A percentile compares a stretch with the other conserved stretches of the same genome.
Conservation (phyloP, 2,888 invertebrate genomes). For the Bellardia pandia region DNA sequence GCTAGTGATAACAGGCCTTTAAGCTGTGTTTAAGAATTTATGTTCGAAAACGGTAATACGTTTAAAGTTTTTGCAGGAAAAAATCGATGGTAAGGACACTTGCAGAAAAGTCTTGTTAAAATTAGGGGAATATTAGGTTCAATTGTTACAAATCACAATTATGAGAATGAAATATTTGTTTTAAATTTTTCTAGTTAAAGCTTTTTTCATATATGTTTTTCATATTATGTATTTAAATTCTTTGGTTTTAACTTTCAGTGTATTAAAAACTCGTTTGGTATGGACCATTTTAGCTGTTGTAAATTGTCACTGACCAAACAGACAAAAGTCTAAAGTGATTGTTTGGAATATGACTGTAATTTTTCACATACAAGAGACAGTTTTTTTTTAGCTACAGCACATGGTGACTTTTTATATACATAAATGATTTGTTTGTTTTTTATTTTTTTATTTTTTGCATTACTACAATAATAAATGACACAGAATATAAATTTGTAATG, state of each 20-base stretch:
- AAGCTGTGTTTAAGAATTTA: slow-evolving; percentile 47
- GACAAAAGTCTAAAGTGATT: slow-evolving; percentile 24
- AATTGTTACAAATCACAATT: no score
- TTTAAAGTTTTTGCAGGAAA: background rate
- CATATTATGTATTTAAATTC: no score
- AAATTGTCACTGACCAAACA: background rate
- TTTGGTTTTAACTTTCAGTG: background rate
- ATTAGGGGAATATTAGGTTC: no score
- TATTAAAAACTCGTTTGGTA: background rate
- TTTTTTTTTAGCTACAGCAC: background rate
- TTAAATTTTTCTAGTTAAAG: no score
- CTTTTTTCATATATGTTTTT: no score
- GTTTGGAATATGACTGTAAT: slow-evolving; percentile 20
- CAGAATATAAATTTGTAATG: background rate
- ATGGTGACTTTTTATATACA: slow-evolving; percentile 25
- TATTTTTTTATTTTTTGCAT: background rate
- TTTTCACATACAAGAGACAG: background rate
- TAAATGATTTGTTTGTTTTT: slow-evolving; percentile 52
- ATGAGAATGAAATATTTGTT: no score
- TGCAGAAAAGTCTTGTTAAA: background rate
- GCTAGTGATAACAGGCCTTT: slow-evolving; percentile 54
- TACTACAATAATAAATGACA: background rate
- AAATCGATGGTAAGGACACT: background rate
- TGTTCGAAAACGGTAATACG: slow-evolving; percentile 37
- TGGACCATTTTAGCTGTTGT: background rate